A percentile compares a stretch with the other conserved stretches of the same genome.
phyloP scores from a whole-genome alignment of 2,888 invertebrate species.

The Autographa gamma region DNA sequence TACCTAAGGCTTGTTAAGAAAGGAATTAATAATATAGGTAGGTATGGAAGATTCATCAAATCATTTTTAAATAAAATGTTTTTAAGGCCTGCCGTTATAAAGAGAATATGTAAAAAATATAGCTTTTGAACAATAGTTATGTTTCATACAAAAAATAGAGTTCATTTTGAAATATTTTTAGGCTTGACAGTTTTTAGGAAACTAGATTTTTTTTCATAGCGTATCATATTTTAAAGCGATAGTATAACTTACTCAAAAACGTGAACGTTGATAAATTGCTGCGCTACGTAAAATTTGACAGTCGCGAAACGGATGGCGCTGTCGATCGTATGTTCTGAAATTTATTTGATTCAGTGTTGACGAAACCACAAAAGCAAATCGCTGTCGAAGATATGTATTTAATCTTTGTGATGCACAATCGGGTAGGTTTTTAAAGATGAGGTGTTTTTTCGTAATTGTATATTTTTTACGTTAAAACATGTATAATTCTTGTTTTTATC shows the following conservation, averaged over 20 bases:
- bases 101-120: no score
- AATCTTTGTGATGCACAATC: no score
- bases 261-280: conserved; percentile 1
- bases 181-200: not conserved
- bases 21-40: not conserved
- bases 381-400: no score
- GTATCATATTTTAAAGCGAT: not conserved
- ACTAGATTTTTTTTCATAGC: not conserved
- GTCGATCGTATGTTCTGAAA: not conserved
- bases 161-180: no score
- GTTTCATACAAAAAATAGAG: not conserved
- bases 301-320: conserved; percentile 1
- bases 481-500: no score
- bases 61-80: no score
- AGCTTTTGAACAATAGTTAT: not conserved
- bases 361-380: conserved; percentile 17
- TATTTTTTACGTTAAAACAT: no score
- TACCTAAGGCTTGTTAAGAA: not conserved
- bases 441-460: no score
- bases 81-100: no score
- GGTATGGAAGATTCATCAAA: no score
- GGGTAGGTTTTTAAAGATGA: not conserved
- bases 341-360: not conserved
- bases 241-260: conserved; percentile 1
- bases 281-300: not conserved